A percentile compares a stretch with the other conserved stretches of the same genome.
phyloP scores from a whole-genome alignment of 2,797 vertebrate species.

The Rhynchotus rufescens region DNA sequence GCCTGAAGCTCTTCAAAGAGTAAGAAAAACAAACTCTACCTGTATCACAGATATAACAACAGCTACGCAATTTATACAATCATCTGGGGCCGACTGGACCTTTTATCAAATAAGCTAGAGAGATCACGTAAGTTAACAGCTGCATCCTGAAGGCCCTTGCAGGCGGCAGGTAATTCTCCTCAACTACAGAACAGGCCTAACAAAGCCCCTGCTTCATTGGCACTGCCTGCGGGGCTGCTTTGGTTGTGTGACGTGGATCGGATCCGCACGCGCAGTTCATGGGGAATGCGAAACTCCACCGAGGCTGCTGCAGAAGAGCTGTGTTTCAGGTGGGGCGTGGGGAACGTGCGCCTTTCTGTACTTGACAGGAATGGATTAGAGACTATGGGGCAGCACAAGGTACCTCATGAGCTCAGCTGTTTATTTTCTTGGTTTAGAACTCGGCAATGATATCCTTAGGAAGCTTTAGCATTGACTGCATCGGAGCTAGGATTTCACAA shows the following conservation, averaged over 20 bases:
- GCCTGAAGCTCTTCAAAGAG: background rate
- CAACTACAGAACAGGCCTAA: background rate
- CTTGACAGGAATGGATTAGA: background rate
- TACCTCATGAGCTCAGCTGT: background rate
- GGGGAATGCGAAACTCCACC: background rate
- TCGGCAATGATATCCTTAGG: background rate
- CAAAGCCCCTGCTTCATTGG: background rate
- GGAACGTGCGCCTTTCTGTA: background rate
- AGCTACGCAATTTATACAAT: background rate
- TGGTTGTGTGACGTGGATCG: background rate
- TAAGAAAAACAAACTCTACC: constrained; percentile 4
- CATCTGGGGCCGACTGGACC: background rate
- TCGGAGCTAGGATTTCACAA: background rate
- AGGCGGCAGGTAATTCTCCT: background rate
- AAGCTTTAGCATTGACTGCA: constrained; percentile 1
- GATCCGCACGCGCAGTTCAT: background rate
- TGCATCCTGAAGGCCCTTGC: background rate
- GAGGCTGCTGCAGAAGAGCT: background rate
- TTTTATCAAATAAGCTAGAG: background rate
- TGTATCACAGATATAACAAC: background rate
- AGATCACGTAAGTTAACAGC: background rate
- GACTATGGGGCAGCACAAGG: background rate
- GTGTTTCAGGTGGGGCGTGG: background rate
- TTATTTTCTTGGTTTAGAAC: constrained; percentile 20
- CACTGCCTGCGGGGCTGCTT: background rate